Conservation (phyloP, 2,888 invertebrate species). For the Rhodophaea formosa region DNA sequence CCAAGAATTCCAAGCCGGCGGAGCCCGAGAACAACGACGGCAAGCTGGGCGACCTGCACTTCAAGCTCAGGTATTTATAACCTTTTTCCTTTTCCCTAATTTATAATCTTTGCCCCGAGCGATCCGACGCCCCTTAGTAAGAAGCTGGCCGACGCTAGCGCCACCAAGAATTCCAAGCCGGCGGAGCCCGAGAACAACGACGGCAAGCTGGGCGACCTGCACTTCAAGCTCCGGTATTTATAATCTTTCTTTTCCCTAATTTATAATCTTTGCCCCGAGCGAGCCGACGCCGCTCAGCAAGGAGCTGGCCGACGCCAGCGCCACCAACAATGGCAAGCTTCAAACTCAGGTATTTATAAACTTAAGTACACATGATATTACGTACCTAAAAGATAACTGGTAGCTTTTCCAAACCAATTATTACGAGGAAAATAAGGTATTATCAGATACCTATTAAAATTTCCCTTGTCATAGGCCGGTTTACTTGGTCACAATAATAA, state of each 20-base stretch:
- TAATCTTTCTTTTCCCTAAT: constrained; percentile 19
- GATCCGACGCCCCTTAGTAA: constrained; percentile 70
- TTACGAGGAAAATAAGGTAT: not conserved
- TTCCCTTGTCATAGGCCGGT: too few species aligned
- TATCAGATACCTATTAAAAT: not conserved
- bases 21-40: constrained; percentile 81
- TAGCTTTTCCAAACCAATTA: too few species aligned
- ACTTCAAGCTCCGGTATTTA: constrained; percentile 91
- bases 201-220: constrained; percentile 90
- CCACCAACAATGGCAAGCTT: constrained; percentile 82
- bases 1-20: constrained; percentile 63
- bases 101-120: too few species aligned
- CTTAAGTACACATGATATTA: too few species aligned
- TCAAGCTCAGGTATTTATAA: constrained; percentile 87
- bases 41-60: constrained; percentile 92
- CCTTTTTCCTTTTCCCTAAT: constrained; percentile 1
- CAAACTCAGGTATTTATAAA: constrained; percentile 85
- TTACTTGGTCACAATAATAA: too few species aligned
- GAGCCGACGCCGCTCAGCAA: constrained; percentile 71
- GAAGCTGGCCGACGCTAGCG: constrained; percentile 71
- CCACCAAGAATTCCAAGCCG: constrained; percentile 68
- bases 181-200: constrained; percentile 76
- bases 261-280: too few species aligned
- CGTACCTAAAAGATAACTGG: too few species aligned
- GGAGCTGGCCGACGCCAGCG: constrained; percentile 71